Conservation (phyloP, 2,888 invertebrate species). For the Apantesis nais region DNA sequence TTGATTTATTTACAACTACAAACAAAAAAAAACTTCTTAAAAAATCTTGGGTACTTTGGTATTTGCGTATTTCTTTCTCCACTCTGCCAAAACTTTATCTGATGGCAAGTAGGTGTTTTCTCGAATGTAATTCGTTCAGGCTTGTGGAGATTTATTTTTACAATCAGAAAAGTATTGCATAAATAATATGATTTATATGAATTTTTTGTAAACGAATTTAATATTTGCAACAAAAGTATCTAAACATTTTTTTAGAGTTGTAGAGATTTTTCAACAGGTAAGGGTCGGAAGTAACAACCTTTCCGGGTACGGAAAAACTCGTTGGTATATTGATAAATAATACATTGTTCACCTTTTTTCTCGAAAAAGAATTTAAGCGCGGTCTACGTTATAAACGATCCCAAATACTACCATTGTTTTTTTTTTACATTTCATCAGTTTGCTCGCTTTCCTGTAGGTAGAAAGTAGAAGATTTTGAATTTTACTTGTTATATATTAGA, state of each 20-base stretch:
- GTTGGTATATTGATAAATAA: slow-evolving; percentile 18
- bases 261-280: slow-evolving; percentile 40
- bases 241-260: slow-evolving; percentile 19
- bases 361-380: not conserved
- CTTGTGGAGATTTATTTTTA: too few species aligned
- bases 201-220: slow-evolving; percentile 14
- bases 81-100: too few species aligned
- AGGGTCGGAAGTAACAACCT: slow-evolving; percentile 16
- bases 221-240: not conserved
- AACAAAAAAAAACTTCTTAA: too few species aligned
- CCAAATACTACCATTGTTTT: not conserved
- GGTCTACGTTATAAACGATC: not conserved
- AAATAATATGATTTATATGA: slow-evolving; percentile 2
- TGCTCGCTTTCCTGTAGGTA: not conserved
- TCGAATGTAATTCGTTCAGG: too few species aligned
- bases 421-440: not conserved
- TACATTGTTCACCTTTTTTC: slow-evolving; percentile 3
- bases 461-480: not conserved
- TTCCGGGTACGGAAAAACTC: slow-evolving; percentile 10
- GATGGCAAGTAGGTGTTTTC: too few species aligned
- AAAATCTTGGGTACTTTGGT: too few species aligned
- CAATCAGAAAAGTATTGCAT: too few species aligned
- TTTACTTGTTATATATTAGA: not conserved
- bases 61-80: too few species aligned
- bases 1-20: too few species aligned